Evolutionary conservation across 64 coral and sea anemone genomes (phyloP).

Genomic region (Pocillopora verrucosa): DNA sequence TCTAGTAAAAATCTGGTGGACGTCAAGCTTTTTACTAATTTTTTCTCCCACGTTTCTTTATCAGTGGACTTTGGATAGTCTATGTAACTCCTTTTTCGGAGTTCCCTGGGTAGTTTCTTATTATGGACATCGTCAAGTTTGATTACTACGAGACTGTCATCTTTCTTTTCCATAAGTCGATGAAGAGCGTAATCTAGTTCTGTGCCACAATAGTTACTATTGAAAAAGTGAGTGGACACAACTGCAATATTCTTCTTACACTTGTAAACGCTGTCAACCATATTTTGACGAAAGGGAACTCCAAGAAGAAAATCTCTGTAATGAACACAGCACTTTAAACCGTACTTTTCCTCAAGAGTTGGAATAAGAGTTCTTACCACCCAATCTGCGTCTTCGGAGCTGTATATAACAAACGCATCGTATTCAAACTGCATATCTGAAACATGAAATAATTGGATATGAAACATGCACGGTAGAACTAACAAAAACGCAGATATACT

Average conservation of each 20-base stretch:
- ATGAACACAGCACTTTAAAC: neutral
- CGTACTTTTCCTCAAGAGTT: neutral
- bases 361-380: neutral
- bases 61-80: neutral
- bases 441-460: too few species aligned
- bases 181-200: neutral
- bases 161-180: constrained; percentile 1
- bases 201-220: neutral
- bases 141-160: neutral
- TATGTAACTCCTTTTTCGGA: constrained; percentile 1
- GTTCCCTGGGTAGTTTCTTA: neutral
- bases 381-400: neutral
- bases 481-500: too few species aligned
- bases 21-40: neutral
- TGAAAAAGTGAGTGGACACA: neutral
- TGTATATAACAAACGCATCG: constrained; percentile 9
- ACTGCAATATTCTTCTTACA: neutral
- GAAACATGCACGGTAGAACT: too few species aligned
- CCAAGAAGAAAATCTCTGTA: neutral
- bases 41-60: constrained; percentile 9
- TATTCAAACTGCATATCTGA: neutral
- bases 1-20: too few species aligned
- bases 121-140: neutral
- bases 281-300: neutral
- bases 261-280: constrained; percentile 5